Percentiles rank a stretch among this genome's conserved stretches.
phyloP scores from a whole-genome alignment of 2,888 invertebrate genomes.

The Anthophora plumipes region DNA sequence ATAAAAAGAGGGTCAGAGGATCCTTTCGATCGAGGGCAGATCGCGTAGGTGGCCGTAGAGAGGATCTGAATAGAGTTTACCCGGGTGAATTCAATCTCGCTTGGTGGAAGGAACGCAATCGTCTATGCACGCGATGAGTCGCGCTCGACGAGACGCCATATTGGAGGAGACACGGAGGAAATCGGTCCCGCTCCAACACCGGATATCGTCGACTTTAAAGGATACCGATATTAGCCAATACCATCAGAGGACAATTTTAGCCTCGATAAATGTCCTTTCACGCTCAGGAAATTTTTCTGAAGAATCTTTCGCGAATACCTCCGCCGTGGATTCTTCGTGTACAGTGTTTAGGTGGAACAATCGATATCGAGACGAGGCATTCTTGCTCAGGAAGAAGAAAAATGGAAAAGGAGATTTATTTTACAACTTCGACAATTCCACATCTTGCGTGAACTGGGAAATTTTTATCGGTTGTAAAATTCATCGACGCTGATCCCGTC shows the following conservation, averaged over 20 bases:
- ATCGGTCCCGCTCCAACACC: slow-evolving; percentile 51
- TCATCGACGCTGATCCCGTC: no score
- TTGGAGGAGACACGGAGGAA: slow-evolving; percentile 47
- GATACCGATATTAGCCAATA: slow-evolving; percentile 29
- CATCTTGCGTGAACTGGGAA: no score
- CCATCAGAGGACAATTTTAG: neutral
- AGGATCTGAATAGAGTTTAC: slow-evolving; percentile 65
- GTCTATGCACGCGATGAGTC: slow-evolving; percentile 52
- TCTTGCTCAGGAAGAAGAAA: no score
- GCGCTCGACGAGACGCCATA: slow-evolving; percentile 2
- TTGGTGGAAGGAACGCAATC: slow-evolving; percentile 65
- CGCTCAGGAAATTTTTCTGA: neutral
- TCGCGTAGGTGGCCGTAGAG: slow-evolving; percentile 29
- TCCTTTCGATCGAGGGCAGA: slow-evolving; percentile 34
- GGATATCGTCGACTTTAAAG: slow-evolving; percentile 37
- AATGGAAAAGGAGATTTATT: no score
- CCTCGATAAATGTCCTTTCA: neutral
- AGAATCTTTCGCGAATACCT: neutral
- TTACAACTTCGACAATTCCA: no score
- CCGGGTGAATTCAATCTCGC: slow-evolving; percentile 69
- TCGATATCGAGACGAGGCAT: no score
- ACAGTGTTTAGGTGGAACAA: neutral
- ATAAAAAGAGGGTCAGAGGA: slow-evolving; percentile 5
- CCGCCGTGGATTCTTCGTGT: no score
- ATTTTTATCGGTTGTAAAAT: no score